Percentiles rank a stretch among this genome's conserved stretches.
phyloP scores from a whole-genome alignment of 2,888 invertebrate species.

The Sceliomorpha sp. region DNA sequence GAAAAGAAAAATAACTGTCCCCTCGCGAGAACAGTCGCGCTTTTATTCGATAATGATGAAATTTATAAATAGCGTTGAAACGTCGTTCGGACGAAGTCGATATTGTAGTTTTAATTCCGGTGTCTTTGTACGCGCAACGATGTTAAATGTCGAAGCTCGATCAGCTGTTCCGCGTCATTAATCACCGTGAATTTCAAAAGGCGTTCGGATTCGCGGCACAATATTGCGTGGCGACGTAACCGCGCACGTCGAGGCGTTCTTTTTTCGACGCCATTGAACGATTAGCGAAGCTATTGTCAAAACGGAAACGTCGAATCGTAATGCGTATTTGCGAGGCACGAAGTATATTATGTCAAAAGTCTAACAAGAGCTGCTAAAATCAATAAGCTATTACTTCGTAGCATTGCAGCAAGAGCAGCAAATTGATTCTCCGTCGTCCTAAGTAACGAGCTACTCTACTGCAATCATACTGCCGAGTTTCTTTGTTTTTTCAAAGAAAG shows the following conservation, averaged over 20 bases:
- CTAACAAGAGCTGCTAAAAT: conserved; percentile 30
- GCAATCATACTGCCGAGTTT: conserved; percentile 10
- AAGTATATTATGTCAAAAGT: conserved; percentile 20
- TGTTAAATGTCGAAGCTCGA: no score
- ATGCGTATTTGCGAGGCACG: conserved; percentile 27
- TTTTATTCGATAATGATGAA: no score
- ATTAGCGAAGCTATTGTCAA: background rate
- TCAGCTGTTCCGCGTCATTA: no score
- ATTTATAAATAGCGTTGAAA: no score
- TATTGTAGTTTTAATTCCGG: no score
- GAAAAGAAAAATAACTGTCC: no score
- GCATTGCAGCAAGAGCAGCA: conserved; percentile 31
- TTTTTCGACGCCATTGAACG: no score
- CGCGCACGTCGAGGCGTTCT: no score
- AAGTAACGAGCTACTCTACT: conserved; percentile 34
- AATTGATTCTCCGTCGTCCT: conserved; percentile 40
- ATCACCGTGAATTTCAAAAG: no score
- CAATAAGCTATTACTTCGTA: conserved; percentile 44
- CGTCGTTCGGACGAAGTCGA: no score
- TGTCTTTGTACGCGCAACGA: no score
- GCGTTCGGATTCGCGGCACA: conserved; percentile 11
- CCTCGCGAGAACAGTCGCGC: no score
- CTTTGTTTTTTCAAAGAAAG: conserved; percentile 20
- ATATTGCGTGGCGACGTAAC: conserved; percentile 21
- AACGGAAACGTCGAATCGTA: background rate